Percentiles rank a stretch among this genome's conserved stretches.
These are phyloP conservation scores for Meloe dianella DNA, from an alignment of 2,888 invertebrate species.

Conservation along the genomic window DNA sequence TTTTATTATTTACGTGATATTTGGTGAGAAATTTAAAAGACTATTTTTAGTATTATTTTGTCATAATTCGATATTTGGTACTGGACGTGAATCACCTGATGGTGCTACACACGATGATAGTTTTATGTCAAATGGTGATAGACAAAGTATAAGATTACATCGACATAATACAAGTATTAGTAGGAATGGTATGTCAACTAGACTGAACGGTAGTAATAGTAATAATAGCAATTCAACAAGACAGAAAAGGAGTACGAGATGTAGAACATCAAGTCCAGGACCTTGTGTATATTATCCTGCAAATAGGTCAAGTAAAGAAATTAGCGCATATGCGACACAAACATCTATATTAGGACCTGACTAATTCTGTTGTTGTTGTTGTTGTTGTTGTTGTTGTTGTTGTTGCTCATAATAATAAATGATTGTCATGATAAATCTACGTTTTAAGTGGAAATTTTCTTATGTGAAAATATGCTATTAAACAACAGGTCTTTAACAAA, in stretches of 20 bases:
- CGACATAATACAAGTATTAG: slow-evolving; percentile 61
- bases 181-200: slow-evolving; percentile 53
- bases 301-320: slow-evolving; percentile 52
- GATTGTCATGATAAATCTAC: neutral
- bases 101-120: slow-evolving; percentile 81
- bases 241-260: slow-evolving; percentile 43
- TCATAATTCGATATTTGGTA: slow-evolving; percentile 56
- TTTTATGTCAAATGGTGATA: slow-evolving; percentile 79
- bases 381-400: neutral
- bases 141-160: slow-evolving; percentile 71
- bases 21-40: slow-evolving; percentile 94
- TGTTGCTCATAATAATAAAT: neutral
- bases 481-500: no score
- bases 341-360: slow-evolving; percentile 44
- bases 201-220: slow-evolving; percentile 48
- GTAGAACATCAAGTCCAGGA: slow-evolving; percentile 59
- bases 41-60: slow-evolving; percentile 66
- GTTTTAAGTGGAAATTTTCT: no score
- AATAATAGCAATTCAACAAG: slow-evolving; percentile 5
- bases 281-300: slow-evolving; percentile 66
- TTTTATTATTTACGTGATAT: slow-evolving; percentile 97
- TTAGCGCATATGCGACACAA: slow-evolving; percentile 52
- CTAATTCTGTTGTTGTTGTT: slow-evolving; percentile 23
- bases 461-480: no score
- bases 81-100: slow-evolving; percentile 73